Evolutionary conservation across 2,797 vertebrate genomes (phyloP).

Genomic region (Lutjanus campechanus): DNA sequence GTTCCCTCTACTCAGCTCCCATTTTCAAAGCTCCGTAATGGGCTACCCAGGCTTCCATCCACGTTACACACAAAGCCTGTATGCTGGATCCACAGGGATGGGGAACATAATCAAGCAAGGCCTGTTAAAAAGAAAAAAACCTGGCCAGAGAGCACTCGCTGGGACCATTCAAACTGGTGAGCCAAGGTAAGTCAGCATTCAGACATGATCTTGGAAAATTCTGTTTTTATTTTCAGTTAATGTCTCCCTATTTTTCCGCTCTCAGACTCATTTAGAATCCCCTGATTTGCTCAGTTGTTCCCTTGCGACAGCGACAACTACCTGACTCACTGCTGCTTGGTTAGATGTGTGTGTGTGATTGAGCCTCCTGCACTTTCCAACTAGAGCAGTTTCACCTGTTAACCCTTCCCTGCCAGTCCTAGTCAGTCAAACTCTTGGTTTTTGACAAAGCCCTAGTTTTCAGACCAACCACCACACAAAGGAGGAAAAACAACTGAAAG

Average conservation of each 20-base stretch:
- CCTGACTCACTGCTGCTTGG: constrained; percentile 76
- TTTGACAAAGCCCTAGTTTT: constrained; percentile 15
- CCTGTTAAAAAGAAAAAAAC: constrained; percentile 65
- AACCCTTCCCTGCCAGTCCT: constrained; percentile 61
- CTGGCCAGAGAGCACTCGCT: constrained; percentile 43
- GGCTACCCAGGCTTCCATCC: constrained; percentile 68
- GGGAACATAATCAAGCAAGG: constrained; percentile 66
- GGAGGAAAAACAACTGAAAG: not conserved
- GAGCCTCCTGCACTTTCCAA: constrained; percentile 80
- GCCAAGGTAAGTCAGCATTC: constrained; percentile 76
- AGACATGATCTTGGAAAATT: constrained; percentile 54
- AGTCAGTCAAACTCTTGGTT: constrained; percentile 9
- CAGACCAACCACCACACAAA: not conserved
- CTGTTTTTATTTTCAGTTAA: constrained; percentile 31
- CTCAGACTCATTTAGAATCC: constrained; percentile 58
- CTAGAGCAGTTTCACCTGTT: constrained; percentile 68
- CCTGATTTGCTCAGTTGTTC: constrained; percentile 75
- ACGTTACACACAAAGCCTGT: constrained; percentile 61
- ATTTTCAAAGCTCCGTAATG: constrained; percentile 69
- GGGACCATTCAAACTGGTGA: constrained; percentile 53
- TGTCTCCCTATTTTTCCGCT: constrained; percentile 65
- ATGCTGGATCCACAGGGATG: constrained; percentile 48
- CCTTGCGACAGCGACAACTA: constrained; percentile 49
- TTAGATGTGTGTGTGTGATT: constrained; percentile 45
- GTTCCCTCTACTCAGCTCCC: constrained; percentile 72